These are phyloP conservation scores for Barbus barbus DNA, from an alignment of 2,113 vertebrate genomes.

Conservation along the genomic window DNA sequence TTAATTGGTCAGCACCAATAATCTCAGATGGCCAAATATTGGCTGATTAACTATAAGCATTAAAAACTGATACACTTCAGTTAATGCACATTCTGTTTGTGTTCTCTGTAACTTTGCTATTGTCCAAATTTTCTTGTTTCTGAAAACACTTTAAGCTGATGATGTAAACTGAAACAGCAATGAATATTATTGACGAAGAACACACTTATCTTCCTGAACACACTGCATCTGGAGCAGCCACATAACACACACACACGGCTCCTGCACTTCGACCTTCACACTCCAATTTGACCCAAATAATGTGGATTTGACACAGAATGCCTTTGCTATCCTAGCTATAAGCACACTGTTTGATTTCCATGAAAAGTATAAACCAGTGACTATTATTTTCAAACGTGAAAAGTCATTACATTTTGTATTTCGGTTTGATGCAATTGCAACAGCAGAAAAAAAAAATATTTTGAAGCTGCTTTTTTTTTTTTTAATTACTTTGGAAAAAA, in stretches of 20 bases:
- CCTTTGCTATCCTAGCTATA: background rate
- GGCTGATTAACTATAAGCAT: too few species aligned
- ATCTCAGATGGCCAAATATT: too few species aligned
- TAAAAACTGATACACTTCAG: background rate
- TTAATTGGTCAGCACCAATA: too few species aligned
- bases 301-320: background rate
- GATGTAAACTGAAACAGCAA: background rate
- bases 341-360: background rate
- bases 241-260: background rate
- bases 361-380: background rate
- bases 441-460: background rate
- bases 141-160: background rate
- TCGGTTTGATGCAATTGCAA: background rate
- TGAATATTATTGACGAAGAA: background rate
- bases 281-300: background rate
- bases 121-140: background rate
- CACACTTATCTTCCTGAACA: background rate
- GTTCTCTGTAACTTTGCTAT: background rate
- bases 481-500: background rate
- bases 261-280: background rate
- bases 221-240: background rate
- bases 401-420: too few species aligned
- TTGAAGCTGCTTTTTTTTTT: background rate
- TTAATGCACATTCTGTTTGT: background rate
- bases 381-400: too few species aligned